Conservation (phyloP, 2,888 invertebrate species). For the Eremobia ochroleuca region DNA sequence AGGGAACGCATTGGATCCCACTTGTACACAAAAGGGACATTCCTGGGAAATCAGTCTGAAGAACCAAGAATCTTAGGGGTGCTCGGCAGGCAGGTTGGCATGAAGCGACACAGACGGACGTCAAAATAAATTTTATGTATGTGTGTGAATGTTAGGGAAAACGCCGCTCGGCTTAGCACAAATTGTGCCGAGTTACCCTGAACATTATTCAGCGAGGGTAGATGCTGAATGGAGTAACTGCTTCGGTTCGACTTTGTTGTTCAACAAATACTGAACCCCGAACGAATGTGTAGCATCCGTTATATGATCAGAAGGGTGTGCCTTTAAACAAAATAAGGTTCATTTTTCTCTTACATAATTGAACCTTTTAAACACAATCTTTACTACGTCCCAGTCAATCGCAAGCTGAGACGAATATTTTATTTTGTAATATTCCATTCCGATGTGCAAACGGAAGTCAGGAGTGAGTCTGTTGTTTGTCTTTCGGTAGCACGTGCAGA, state of each 20-base stretch:
- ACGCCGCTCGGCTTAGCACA: too few species aligned
- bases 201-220: not conserved
- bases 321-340: not conserved
- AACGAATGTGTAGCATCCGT: too few species aligned
- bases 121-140: not conserved
- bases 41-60: not conserved
- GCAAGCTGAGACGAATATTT: slow-evolving; percentile 8
- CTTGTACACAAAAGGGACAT: too few species aligned
- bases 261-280: not conserved
- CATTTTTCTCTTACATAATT: not conserved
- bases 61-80: not conserved
- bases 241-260: not conserved
- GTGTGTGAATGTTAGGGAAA: not conserved
- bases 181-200: not conserved
- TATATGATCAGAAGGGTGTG: too few species aligned
- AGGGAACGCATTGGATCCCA: too few species aligned
- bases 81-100: too few species aligned
- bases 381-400: slow-evolving; percentile 11
- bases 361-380: slow-evolving; percentile 20
- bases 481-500: slow-evolving; percentile 36
- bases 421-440: slow-evolving; percentile 32
- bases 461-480: slow-evolving; percentile 35
- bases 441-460: slow-evolving; percentile 23
- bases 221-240: not conserved
- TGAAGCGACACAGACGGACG: too few species aligned